Base-by-base conservation (phyloP, 2,888 invertebrate genomes). In the Colostygia pectinataria region DNA sequence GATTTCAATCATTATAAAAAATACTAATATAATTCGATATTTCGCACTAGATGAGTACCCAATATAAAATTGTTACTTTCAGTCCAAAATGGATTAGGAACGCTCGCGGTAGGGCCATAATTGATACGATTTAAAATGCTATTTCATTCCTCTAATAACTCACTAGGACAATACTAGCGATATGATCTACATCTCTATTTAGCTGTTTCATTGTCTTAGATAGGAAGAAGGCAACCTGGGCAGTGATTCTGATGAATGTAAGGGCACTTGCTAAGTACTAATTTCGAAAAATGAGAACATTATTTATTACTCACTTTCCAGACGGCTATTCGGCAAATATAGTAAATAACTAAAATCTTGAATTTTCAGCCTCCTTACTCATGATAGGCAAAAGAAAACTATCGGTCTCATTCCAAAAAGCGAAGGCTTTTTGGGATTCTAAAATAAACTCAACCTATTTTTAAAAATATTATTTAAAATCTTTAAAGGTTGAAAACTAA, bases 201-300 rank as follows among this genome's bases (percentile, higher is more conserved):
- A 12, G 39, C 13, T 13, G 39, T 28, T 29, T 40, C 4, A n/a
- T 14, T 41, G n/a, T 9, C 27, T 10, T 34, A 25, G 37, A 37
- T 20, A n/a, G n/a, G n/a, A 37, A 36, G 28, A 24, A 40, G 36
- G 40, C 40, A 40, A 29, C n/a, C 39, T 13, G 13, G 39, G 25
- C 31, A 41, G 34, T 23, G 8, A 20, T 39, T 28, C 8, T 18
- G 18, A 15, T 23, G 27, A 24, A 20, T 20, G n/a, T 45, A 40
- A 47, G 40, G 47, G 29, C 47, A 47, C 47, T 47, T 40, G 40
- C 36, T 47, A 36, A 29, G n/a, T n/a, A n/a, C n/a, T n/a, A n/a
- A 23, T 14, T 38, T 34, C 14, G 10, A 39, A 33, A 9, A 31
- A 2, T 36, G 2, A 25, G 9, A 33, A 33, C 20, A n/a, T n/a